Evolutionary conservation across 2,113 vertebrate genomes (phyloP).

Genomic region (Bubo bubo): DNA sequence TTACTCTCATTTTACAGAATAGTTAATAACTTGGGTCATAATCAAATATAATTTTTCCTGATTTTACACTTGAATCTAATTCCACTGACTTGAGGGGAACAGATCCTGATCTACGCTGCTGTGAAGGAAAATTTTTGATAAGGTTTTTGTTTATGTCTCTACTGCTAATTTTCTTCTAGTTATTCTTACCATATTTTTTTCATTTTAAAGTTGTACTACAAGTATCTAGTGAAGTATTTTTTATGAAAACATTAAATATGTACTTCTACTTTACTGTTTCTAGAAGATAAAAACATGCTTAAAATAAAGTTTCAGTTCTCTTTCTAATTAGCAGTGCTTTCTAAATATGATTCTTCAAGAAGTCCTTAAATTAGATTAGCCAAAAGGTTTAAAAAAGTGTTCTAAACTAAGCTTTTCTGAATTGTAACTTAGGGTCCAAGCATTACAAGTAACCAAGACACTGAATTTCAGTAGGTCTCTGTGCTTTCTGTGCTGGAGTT

Average conservation of each 20-base stretch:
- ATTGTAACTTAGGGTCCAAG: not conserved
- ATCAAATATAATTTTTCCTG: slow-evolving; percentile 16
- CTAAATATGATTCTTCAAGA: not conserved
- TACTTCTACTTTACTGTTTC: not conserved
- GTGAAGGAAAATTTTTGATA: not conserved
- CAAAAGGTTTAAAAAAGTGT: not conserved
- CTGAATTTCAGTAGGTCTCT: not conserved
- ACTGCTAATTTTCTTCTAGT: not conserved
- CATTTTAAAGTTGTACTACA: not conserved
- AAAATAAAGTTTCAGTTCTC: not conserved
- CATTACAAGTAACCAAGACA: not conserved
- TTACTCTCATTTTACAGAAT: not conserved
- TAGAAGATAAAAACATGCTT: not conserved
- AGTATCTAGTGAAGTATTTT: not conserved
- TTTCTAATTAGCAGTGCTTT: not conserved
- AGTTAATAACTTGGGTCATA: not conserved
- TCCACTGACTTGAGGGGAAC: not conserved
- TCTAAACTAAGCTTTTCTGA: not conserved
- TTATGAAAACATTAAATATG: not conserved
- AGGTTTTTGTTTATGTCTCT: not conserved
- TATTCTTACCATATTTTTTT: not conserved
- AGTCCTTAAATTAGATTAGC: not conserved
- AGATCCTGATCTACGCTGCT: not conserved
- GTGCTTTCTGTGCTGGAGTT: not conserved
- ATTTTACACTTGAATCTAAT: not conserved